Evolutionary conservation across 2,888 invertebrate species (phyloP).

Genomic region (Drosophila maculinotata): DNA sequence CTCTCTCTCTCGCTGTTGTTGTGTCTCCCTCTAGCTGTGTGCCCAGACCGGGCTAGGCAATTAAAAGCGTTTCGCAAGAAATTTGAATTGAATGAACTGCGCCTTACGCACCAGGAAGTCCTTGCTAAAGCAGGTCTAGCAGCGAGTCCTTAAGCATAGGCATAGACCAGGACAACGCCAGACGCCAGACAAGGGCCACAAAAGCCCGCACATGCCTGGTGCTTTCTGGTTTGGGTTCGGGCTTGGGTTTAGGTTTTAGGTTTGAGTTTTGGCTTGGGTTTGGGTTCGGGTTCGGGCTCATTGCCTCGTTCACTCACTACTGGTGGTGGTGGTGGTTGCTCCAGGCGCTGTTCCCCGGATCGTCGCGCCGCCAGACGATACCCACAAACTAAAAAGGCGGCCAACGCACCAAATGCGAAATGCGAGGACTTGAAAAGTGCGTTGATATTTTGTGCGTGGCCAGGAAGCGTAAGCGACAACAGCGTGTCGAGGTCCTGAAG

Average conservation of each 20-base stretch:
- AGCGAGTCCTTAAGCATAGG: constrained; percentile 57
- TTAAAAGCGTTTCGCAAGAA: constrained; percentile 71
- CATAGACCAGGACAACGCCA: constrained; percentile 43
- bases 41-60: constrained; percentile 56
- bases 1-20: not conserved
- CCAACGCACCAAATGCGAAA: constrained; percentile 68
- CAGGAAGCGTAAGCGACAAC: constrained; percentile 64
- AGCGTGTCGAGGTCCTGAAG: constrained; percentile 48
- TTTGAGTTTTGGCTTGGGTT: constrained; percentile 12
- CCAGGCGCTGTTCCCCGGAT: constrained; percentile 42
- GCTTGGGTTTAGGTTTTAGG: constrained; percentile 10
- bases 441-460: constrained; percentile 72
- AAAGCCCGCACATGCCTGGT: constrained; percentile 49
- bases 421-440: constrained; percentile 64
- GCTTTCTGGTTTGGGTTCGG: constrained; percentile 19
- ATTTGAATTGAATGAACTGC: constrained; percentile 79
- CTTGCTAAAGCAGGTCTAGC: constrained; percentile 59
- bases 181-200: constrained; percentile 42
- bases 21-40: too few relatives aligned
- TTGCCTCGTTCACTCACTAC: constrained; percentile 11
- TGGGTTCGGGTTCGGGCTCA: constrained; percentile 2
- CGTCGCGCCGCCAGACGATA: constrained; percentile 79
- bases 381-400: constrained; percentile 64
- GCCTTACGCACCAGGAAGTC: constrained; percentile 81
- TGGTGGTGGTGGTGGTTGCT: constrained; percentile 54